Evolutionary conservation across 2,888 invertebrate genomes (phyloP), one percentile per base, ranked within the genome.

Genomic region (Lepetodrilus schrolli): DNA sequence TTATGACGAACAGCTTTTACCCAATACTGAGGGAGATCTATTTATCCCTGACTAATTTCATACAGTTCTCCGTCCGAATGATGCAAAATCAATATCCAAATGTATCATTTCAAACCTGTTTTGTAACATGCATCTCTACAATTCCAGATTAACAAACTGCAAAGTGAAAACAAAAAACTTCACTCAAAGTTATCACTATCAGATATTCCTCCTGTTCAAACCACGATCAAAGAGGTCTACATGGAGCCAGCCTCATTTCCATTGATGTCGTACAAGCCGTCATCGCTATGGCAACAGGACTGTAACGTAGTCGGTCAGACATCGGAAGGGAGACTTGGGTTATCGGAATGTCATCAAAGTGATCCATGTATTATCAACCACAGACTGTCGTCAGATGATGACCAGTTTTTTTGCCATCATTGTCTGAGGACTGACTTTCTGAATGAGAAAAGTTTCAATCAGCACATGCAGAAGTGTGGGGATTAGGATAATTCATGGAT

Each of bases 401-500:
- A 58, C 17, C 8, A 58, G n/a, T 58, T 26, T 30, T 17, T 30
- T 13, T 58, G 58, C 30, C 58, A 58, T 58, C 58, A 58, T 58
- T 58, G 58, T 58, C 34, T 58, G 34, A 58, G 58, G 17, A 58
- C 26, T 34, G 58, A 58, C 30, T 58, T 58, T 30, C 23, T n/a
- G 26, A 34, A 58, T n/a, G 58, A 58, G 34, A 58, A 58, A n/a
- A 58, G 58, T 34, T 58, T 58, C 21, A 30, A n/a, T 30, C 26
- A 30, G 3, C 58, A 58, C 34, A 58, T 58, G 58, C 58, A 58
- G 30, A 58, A 30, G 34, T 58, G 58, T 58, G 58, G 58, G 7
- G 58, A 58, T 34, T 58, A 58, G 30, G 0, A 2, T n/a, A 5
- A 7, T n/a, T 48, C 17, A n/a, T n/a, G n/a, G n/a, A n/a, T n/a